These are phyloP conservation scores for Siniperca chuatsi DNA, from an alignment of 2,113 vertebrate genomes.

Conservation along the genomic window DNA sequence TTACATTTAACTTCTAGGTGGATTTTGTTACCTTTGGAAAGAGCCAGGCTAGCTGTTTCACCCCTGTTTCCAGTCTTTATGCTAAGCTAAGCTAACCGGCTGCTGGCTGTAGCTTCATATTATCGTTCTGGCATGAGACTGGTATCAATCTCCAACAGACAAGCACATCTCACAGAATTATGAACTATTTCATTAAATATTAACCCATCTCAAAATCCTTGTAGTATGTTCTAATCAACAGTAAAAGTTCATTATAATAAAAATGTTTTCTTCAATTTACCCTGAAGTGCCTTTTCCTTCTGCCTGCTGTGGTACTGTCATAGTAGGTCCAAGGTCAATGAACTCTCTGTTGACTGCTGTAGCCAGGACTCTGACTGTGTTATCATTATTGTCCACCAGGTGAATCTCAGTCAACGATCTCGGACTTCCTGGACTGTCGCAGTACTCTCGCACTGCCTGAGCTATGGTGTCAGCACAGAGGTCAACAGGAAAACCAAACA, in stretches of 20 bases:
- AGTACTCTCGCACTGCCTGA: constrained; percentile 78
- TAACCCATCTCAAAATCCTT: too few relatives aligned
- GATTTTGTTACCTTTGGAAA: too few relatives aligned
- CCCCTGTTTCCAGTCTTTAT: neutral
- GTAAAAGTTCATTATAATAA: neutral
- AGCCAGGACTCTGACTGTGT: constrained; percentile 67
- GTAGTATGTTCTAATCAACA: neutral
- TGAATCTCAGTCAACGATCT: constrained; percentile 83
- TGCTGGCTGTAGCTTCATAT: neutral
- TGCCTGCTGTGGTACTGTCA: constrained; percentile 21
- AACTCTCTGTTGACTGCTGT: constrained; percentile 79
- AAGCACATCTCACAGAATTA: neutral
- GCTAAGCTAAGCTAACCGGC: neutral
- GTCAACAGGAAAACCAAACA: constrained; percentile 87
- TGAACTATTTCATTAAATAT: neutral
- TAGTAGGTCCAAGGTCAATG: constrained; percentile 52
- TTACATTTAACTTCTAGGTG: too few relatives aligned
- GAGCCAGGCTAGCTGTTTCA: too few relatives aligned
- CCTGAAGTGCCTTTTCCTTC: neutral
- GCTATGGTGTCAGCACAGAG: constrained; percentile 83
- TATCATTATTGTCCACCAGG: constrained; percentile 81
- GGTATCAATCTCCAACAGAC: neutral
- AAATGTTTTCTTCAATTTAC: constrained; percentile 16
- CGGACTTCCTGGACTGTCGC: constrained; percentile 49
- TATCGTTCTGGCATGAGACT: neutral